phyloP scores from a whole-genome alignment of 2,888 invertebrate genomes.

The Oconnorella tubifera region DNA sequence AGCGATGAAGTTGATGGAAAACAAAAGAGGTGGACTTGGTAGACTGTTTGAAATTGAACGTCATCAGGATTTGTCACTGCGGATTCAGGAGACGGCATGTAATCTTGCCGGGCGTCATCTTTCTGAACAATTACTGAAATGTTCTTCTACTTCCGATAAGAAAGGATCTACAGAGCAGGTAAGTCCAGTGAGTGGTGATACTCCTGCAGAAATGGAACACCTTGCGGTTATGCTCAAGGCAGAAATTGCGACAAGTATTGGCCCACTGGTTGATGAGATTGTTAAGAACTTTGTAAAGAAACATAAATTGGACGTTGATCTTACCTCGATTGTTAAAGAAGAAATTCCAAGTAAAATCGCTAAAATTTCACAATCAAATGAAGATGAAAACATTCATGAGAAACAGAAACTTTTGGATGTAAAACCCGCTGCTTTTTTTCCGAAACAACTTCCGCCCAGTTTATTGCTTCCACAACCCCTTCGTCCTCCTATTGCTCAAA shows the following conservation, averaged over 20 bases:
- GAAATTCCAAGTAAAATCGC: too few species aligned
- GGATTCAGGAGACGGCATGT: constrained; percentile 2
- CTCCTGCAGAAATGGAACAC: constrained; percentile 65
- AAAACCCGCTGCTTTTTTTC: neutral
- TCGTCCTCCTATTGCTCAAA: neutral
- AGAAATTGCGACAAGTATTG: constrained; percentile 79
- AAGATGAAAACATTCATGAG: neutral
- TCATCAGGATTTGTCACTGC: neutral
- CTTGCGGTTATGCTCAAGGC: constrained; percentile 86
- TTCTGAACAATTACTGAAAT: neutral
- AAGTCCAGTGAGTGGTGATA: constrained; percentile 13
- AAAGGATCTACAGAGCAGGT: neutral
- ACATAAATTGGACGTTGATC: constrained; percentile 19
- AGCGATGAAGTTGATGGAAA: neutral
- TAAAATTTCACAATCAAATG: too few species aligned
- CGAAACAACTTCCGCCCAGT: neutral
- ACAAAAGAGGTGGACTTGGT: neutral
- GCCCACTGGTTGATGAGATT: constrained; percentile 81
- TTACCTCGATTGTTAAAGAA: neutral
- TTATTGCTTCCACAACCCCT: constrained; percentile 6
- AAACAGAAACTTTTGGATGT: neutral
- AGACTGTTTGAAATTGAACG: neutral
- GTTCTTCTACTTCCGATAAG: neutral
- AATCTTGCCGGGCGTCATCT: neutral
- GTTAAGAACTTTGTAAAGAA: constrained; percentile 65